Base-by-base conservation (phyloP, 2,113 vertebrate genomes). In the Propithecus coquereli region DNA sequence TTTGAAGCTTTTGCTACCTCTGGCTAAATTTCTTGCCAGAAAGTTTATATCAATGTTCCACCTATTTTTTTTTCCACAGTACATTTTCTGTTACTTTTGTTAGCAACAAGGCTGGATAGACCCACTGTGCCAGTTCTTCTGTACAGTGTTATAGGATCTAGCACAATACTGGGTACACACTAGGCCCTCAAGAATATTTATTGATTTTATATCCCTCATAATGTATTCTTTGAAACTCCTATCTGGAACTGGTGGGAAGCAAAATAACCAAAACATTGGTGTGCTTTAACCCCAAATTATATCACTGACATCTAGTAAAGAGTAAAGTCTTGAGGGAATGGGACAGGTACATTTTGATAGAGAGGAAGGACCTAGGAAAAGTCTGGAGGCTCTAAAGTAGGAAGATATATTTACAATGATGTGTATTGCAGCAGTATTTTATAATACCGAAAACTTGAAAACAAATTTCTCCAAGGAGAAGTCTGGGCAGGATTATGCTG, bases 241-340 rank as follows among this genome's bases (percentile, higher is more conserved):
- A 59, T 57, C 22, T 94, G 52, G 18, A 54, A 65, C 50, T 79
- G 13, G 22, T 91, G 45, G 45, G 76, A 87, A 94, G 77, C 37
- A 91, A 95, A 83, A 54, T 95, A 32, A 61, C 22, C 61, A 91
- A 93, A 95, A 59, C 87, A 47, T 79, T 77, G 65, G 6, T 65
- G 13, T 91, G n/a, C 50, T 65, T 91, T 82, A 65, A 90, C 73
- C n/a, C 47, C 10, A 8, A 63, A 74, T 81, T 85, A 11, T 52
- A 57, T 66, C 71, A 93, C 23, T 81, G 65, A 81, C 7, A 45
- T 74, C 34, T 74, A 68, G n/a, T 73, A 68, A 90, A 63, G 59
- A 81, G 40, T 79, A 85, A 80, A 73, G 50, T 8, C 47, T 54
- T 50, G 18, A 94, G 52, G 50, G 16, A 91, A 34, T 59, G 34